Percentiles rank a stretch among this genome's conserved stretches.
Conservation (phyloP, 2,888 invertebrate genomes). For the Callosobruchus maculatus region DNA sequence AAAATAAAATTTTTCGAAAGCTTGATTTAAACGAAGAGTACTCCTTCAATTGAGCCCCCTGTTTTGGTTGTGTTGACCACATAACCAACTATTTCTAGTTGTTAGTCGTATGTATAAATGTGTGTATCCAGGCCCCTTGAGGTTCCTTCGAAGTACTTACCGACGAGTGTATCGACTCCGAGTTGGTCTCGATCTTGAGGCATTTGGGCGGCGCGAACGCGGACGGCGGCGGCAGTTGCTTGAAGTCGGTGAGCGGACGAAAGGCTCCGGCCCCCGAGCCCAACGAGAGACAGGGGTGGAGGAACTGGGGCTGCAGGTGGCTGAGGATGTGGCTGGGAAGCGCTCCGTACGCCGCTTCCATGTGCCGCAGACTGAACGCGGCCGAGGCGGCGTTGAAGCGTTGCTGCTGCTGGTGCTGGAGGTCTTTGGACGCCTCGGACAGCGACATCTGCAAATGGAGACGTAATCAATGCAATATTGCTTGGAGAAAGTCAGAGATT, state of each 20-base stretch:
- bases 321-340: constrained; percentile 64
- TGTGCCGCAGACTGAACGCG: constrained; percentile 53
- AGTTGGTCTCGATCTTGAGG: constrained; percentile 51
- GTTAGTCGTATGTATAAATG: too few species aligned
- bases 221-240: constrained; percentile 57
- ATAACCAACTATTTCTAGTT: too few species aligned
- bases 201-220: constrained; percentile 73
- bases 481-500: too few species aligned
- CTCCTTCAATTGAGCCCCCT: too few species aligned
- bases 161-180: constrained; percentile 36
- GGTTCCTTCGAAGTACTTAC: too few species aligned
- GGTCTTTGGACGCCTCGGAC: constrained; percentile 58
- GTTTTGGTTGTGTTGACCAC: too few species aligned
- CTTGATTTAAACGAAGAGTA: too few species aligned
- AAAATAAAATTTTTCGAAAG: too few species aligned
- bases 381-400: constrained; percentile 51
- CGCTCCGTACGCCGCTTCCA: constrained; percentile 57
- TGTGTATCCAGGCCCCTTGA: too few species aligned
- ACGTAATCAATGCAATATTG: neutral
- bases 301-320: constrained; percentile 69
- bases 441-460: constrained; percentile 43
- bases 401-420: constrained; percentile 62
- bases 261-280: constrained; percentile 59
- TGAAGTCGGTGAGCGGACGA: constrained; percentile 56
- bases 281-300: constrained; percentile 63